Evolutionary conservation across 2,888 invertebrate genomes (phyloP), one percentile per base, ranked within the genome.

Genomic region (Arge pagana): DNA sequence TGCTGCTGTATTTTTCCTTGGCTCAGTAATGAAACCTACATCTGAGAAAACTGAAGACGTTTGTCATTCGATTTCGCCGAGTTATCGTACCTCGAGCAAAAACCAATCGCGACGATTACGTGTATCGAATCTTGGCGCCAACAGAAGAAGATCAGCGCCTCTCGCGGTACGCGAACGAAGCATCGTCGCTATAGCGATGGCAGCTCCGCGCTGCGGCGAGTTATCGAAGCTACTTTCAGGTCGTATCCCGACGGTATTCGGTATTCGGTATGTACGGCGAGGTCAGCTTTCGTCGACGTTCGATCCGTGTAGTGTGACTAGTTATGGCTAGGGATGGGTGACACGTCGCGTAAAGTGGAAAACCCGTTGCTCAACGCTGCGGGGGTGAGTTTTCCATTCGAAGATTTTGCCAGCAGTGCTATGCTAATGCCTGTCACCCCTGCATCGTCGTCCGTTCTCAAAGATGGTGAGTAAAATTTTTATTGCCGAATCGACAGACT

Each of bases 281-380:
- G n/a, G n/a, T n/a, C n/a, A n/a, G n/a, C n/a, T n/a, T n/a, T n/a
- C n/a, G n/a, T n/a, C n/a, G n/a, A n/a, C 28, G 28, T 7, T n/a
- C 10, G 28, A 28, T 28, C 10, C 28, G 7, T n/a, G 40, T 26
- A 13, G 40, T 26, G 40, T 13, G 26, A 40, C 40, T 10, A 40
- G 45, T 45, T 31, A 45, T 37, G 24, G 31, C 33, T 28, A 53
- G 66, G 49, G 43, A 74, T 74, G 70, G 76, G 76, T 75, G 78
- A 80, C 71, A 74, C 76, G 68, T 76, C 78, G 65, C 74, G 71
- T 59, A 68, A 74, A 64, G 76, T 82, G 45, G 82, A 82, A 80
- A 90, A 90, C 78, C 85, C 89, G 23, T 80, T 90, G 64, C 80
- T 90, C 57, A 86, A 85, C 63, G 86, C 85, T 49, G 87, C 89